Evolutionary conservation across 2,888 invertebrate genomes (phyloP), one percentile per base, ranked within the genome.

Genomic region (Sycophila texana): DNA sequence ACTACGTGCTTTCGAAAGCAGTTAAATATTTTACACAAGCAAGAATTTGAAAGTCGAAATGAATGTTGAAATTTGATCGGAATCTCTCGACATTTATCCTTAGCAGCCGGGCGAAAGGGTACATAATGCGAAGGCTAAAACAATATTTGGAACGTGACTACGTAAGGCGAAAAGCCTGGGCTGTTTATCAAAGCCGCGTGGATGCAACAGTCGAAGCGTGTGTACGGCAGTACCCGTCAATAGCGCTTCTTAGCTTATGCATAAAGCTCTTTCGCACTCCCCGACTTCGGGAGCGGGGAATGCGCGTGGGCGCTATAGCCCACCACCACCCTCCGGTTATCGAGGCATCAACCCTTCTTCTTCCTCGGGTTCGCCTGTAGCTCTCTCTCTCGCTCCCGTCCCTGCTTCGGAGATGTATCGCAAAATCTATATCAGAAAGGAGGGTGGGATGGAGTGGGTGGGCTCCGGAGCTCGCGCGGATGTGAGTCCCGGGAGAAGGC

Each of bases 221-320:
- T 74, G 77, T 74, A 60, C 58, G 57, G 77, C 81, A 76, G 83
- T 81, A 83, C 74, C 84, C 85, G 86, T 88, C 88, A 87, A 89
- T 88, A 85, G 86, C 85, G 88, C 87, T 88, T 87, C 88, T 88
- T 88, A 87, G 88, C 87, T 88, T 87, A 87, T 86, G 87, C 87
- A 88, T 88, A 88, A 88, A 88, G 87, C 87, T 88, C 86, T 86
- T 86, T 87, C 84, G 85, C 85, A 83, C 83, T 84, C 83, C 81
- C 82, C 86, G 82, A 82, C 82, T 78, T 82, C 80, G 74, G 39
- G 39, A 76, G 49, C 60, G 63, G 47, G 68, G 60, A 72, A 66
- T 72, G 55, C 30, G 73, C 78, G 77, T 63, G 61, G 61, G 65
- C 67, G 49, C 39, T 53, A n/a, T 20, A 53, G 67, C 53, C 60